A percentile compares a stretch with the other conserved stretches of the same genome.
Conservation (phyloP, 2,888 invertebrate species). For the Dyspetes luteomarginatus region DNA sequence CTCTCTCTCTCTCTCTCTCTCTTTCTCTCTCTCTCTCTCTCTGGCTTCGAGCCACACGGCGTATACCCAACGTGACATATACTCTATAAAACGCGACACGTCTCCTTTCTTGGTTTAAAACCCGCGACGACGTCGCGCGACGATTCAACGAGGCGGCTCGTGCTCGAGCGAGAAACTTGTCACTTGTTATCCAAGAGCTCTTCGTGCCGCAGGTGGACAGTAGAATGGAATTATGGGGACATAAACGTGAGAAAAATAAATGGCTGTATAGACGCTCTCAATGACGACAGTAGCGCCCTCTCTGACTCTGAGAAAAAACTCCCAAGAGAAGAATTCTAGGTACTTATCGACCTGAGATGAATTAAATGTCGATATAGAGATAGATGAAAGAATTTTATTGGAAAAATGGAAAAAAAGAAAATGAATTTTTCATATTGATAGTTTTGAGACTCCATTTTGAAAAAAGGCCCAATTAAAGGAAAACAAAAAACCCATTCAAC, state of each 20-base stretch:
- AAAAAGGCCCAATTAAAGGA: background rate
- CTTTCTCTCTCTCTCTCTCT: too few species aligned
- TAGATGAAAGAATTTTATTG: too few species aligned
- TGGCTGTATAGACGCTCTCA: background rate
- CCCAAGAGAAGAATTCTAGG: too few species aligned
- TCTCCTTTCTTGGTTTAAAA: conserved; percentile 42
- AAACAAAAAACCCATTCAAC: background rate
- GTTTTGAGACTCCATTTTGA: too few species aligned
- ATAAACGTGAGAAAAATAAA: conserved; percentile 17
- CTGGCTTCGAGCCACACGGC: conserved; percentile 20
- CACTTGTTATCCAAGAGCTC: conserved; percentile 42
- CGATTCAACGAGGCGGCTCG: conserved; percentile 9
- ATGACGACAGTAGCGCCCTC: background rate
- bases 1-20: too few species aligned
- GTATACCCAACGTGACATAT: background rate
- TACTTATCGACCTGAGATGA: too few species aligned
- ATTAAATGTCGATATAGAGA: too few species aligned
- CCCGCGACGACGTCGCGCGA: conserved; percentile 5
- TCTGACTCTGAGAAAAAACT: too few species aligned
- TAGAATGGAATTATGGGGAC: conserved; percentile 18
- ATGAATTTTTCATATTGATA: too few species aligned
- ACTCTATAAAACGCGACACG: conserved; percentile 30
- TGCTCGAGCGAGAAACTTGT: conserved; percentile 49
- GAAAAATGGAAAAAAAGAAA: too few species aligned
- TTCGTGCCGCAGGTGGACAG: conserved; percentile 44